phyloP scores from a whole-genome alignment of 2,888 invertebrate genomes.

The Steinernema hermaphroditum region DNA sequence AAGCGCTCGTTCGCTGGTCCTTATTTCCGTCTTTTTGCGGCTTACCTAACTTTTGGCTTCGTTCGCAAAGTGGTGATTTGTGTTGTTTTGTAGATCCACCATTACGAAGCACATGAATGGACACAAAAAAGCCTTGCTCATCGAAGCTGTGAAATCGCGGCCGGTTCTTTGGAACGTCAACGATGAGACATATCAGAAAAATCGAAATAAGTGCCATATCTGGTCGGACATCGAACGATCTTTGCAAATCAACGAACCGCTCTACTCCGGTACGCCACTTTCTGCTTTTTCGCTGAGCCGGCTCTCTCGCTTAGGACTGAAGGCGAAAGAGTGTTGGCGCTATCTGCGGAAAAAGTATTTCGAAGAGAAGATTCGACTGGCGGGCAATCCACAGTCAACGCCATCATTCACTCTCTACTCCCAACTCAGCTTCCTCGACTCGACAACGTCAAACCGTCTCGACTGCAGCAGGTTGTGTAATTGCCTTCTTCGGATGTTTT shows the following conservation, averaged over 20 bases:
- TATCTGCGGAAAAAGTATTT: constrained; percentile 17
- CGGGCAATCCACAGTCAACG: background rate
- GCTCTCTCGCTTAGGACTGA: background rate
- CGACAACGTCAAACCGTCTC: background rate
- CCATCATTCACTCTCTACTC: constrained; percentile 11
- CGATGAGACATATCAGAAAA: background rate
- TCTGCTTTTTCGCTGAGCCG: background rate
- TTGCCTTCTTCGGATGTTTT: constrained; percentile 20
- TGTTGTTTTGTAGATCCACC: background rate
- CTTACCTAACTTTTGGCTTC: background rate
- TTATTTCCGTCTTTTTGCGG: no score
- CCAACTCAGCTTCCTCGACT: constrained; percentile 19
- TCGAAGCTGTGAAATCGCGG: background rate
- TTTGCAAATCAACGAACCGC: background rate
- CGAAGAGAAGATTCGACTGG: background rate
- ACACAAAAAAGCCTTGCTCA: background rate
- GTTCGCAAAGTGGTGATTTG: background rate
- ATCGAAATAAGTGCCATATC: background rate
- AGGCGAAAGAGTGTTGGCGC: constrained; percentile 3
- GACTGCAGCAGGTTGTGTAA: constrained; percentile 14
- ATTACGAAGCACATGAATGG: background rate
- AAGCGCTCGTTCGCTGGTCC: no score
- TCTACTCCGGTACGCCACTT: background rate
- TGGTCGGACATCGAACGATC: background rate
- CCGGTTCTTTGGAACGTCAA: background rate